A percentile compares a stretch with the other conserved stretches of the same genome.
phyloP scores from a whole-genome alignment of 2,888 invertebrate species.

The Oscheius sp. region DNA sequence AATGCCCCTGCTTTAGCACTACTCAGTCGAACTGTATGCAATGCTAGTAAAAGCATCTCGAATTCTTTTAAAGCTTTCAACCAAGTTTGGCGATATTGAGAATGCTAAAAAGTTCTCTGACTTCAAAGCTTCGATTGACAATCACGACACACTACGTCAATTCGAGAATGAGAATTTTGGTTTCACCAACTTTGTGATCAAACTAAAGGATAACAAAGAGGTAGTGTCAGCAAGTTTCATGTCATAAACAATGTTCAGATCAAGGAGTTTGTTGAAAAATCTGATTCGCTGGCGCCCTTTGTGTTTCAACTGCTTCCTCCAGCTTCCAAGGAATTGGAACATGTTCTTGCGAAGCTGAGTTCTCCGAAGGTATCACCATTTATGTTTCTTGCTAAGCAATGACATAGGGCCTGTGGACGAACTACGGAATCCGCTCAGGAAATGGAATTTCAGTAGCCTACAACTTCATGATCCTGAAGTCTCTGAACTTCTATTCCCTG shows the following conservation, averaged over 20 bases:
- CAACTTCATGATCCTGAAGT: constrained; percentile 21
- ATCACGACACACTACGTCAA: background rate
- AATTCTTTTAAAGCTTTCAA: constrained; percentile 6
- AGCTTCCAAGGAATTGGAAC: constrained; percentile 11
- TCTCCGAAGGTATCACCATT: constrained; percentile 2
- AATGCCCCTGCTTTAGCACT: background rate
- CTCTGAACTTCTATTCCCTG: constrained; percentile 17
- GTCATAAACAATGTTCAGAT: background rate
- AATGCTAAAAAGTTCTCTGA: constrained; percentile 7
- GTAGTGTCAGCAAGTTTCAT: background rate
- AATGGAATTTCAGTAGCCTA: constrained; percentile 13
- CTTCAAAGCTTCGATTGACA: constrained; percentile 14
- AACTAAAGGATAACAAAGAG: constrained; percentile 8
- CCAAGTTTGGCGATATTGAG: background rate
- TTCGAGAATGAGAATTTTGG: background rate
- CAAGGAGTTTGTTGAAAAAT: constrained; percentile 12
- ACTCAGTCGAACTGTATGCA: constrained; percentile 9
- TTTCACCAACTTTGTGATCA: constrained; percentile 1
- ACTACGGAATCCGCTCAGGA: constrained; percentile 9
- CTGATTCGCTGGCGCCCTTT: constrained; percentile 7
- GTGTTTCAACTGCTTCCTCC: constrained; percentile 11
- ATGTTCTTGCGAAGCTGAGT: background rate
- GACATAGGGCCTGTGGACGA: constrained; percentile 19
- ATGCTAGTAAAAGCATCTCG: constrained; percentile 18
- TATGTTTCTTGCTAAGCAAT: background rate